Evolutionary conservation across 2,113 vertebrate genomes (phyloP), one percentile per base, ranked within the genome.

Genomic region (Gobiocypris rarus): DNA sequence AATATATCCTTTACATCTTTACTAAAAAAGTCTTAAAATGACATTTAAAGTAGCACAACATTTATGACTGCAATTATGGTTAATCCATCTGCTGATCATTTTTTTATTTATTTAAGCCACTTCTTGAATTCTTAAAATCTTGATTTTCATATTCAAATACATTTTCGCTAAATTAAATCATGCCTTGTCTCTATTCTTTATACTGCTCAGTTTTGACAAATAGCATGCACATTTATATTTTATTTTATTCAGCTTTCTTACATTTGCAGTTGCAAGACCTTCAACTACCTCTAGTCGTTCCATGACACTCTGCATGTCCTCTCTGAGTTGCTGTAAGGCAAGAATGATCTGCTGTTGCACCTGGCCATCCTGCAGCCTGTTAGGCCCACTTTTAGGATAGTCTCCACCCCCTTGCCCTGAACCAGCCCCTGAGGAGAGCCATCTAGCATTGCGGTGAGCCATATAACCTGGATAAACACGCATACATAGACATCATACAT

Each of bases 221-320:
- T 17, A 70, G 50, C 2, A 34, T 61, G 45, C n/a, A 78, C 3
- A 3, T 9, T 50, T 15, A 17, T 43, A 13, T 0, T 43, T 78
- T 41, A 26, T 8, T 26, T 73, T 83, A 17, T 48, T 56, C n/a
- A 28, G 45, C 43, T 78, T 43, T 6, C 86, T 90, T 89, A 97
- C 97, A 91, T 97, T 94, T 28, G 88, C 43, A 0, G 90, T 87
- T 2, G 76, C 67, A 15, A 95, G 91, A 5, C 41, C 85, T 90
- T 99, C 97, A 90, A 99, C 94, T 82, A 83, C 87, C 63, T 93
- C 92, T 81, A 99, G 93, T 7, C 97, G 90, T 56, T 95, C 92
- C 94, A 94, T 94, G 59, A 96, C 95, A 0, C 91, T 94, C 87
- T 41, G 93, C 95, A 99, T 96, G 91, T 96, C 94, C 13, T 95